A percentile compares a stretch with the other conserved stretches of the same genome.
phyloP scores from a whole-genome alignment of 2,888 invertebrate species.

The Agrochola macilenta region DNA sequence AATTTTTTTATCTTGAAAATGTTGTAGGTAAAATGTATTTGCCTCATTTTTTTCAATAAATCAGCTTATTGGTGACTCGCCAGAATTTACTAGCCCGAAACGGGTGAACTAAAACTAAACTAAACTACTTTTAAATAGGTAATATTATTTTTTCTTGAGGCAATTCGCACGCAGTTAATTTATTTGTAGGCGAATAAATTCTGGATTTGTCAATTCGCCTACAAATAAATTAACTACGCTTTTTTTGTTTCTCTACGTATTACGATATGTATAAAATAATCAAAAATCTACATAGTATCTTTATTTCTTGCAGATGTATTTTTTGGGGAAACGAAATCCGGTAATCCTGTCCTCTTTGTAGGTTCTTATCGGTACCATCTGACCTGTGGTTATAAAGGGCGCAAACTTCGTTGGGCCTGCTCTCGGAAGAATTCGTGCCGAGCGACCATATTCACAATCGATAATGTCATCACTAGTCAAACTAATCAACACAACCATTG shows the following conservation, averaged over 20 bases:
- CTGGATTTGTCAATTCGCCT: too few species aligned
- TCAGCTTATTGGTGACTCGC: too few species aligned
- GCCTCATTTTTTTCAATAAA: not conserved
- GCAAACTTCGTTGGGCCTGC: slow-evolving; percentile 19
- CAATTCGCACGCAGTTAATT: too few species aligned
- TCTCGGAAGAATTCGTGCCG: slow-evolving; percentile 18
- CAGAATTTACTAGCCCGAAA: too few species aligned
- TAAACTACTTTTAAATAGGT: too few species aligned
- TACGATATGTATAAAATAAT: not conserved
- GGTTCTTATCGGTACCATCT: slow-evolving; percentile 6
- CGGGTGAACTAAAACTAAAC: too few species aligned
- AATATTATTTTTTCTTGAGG: too few species aligned
- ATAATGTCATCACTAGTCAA: slow-evolving; percentile 10
- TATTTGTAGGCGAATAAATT: too few species aligned
- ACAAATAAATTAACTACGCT: too few species aligned
- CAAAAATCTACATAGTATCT: not conserved
- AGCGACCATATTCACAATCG: not conserved
- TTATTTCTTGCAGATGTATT: not conserved
- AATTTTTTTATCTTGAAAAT: not conserved
- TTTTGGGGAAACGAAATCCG: not conserved
- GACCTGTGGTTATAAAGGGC: slow-evolving; percentile 13
- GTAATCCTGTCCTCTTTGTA: slow-evolving; percentile 12
- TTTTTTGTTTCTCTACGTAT: not conserved
- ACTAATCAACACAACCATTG: slow-evolving; percentile 27
- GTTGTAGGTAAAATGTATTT: not conserved